phyloP scores from a whole-genome alignment of 2,113 vertebrate genomes.

The Dasypus novemcinctus region DNA sequence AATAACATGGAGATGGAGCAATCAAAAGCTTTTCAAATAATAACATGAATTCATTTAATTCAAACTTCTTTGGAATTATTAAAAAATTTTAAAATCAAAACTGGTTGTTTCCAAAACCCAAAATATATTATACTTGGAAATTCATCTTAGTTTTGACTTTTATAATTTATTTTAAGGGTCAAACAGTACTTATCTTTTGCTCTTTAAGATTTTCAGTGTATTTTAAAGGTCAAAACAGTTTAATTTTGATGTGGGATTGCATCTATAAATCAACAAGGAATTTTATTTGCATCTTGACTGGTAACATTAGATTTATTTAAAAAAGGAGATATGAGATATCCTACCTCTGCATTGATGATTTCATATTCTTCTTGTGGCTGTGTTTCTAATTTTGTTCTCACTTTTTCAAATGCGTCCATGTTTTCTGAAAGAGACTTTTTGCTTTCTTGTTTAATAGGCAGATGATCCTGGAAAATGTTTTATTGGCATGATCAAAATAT shows the following conservation, averaged over 20 bases:
- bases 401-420: constrained; percentile 83
- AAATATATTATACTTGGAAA: background rate
- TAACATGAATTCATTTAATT: background rate
- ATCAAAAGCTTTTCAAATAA: constrained; percentile 32
- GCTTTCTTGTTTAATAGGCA: constrained; percentile 79
- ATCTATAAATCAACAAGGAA: background rate
- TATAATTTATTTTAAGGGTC: background rate
- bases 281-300: background rate
- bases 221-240: background rate
- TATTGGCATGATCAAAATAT: constrained; percentile 42
- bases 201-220: background rate
- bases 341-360: constrained; percentile 82
- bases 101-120: background rate
- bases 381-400: constrained; percentile 78
- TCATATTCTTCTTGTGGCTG: constrained; percentile 82
- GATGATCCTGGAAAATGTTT: constrained; percentile 79
- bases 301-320: background rate
- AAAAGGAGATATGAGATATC: background rate
- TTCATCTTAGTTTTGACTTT: constrained; percentile 13
- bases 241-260: background rate
- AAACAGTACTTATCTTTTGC: background rate
- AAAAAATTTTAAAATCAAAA: background rate
- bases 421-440: constrained; percentile 77
- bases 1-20: background rate
- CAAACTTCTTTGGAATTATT: background rate